Evolutionary conservation across 2,888 invertebrate species (phyloP).

Genomic region (Willowsia nigromaculata): DNA sequence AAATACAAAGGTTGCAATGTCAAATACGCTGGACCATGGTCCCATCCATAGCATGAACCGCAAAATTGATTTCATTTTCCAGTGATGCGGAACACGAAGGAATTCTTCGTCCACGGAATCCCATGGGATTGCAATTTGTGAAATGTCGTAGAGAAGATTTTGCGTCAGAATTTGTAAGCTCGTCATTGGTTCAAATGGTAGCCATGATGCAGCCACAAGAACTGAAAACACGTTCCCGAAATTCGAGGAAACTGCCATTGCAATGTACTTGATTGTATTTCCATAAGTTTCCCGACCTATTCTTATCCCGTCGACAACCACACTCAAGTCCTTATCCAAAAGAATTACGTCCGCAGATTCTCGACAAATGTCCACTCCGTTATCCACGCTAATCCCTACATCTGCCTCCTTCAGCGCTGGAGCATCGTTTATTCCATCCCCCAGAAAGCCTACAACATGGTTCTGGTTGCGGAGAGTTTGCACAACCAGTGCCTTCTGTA

Average conservation of each 20-base stretch:
- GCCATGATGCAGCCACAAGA: constrained; percentile 65
- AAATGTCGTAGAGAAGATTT: constrained; percentile 68
- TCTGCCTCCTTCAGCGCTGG: constrained; percentile 63
- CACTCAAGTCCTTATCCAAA: constrained; percentile 57
- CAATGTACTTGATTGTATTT: constrained; percentile 71
- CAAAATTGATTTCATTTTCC: constrained; percentile 59
- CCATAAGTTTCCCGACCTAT: constrained; percentile 65
- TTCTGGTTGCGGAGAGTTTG: constrained; percentile 26
- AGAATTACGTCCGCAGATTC: constrained; percentile 68
- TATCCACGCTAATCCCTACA: constrained; percentile 67
- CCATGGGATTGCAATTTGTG: constrained; percentile 70
- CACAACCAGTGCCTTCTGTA: constrained; percentile 65
- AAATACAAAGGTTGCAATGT: constrained; percentile 59
- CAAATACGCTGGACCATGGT: constrained; percentile 69
- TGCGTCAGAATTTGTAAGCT: constrained; percentile 59
- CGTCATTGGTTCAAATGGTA: constrained; percentile 63
- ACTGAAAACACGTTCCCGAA: constrained; percentile 70
- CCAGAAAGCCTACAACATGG: constrained; percentile 63
- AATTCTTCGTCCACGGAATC: constrained; percentile 61
- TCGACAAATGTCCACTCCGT: constrained; percentile 64
- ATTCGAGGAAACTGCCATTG: constrained; percentile 68
- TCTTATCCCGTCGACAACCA: constrained; percentile 48
- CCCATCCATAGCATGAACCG: constrained; percentile 69
- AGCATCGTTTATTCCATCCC: constrained; percentile 71
- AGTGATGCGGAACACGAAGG: constrained; percentile 50